Percentiles rank a stretch among this genome's conserved stretches.
Conservation (phyloP, 2,888 invertebrate species). For the Tuta absoluta region DNA sequence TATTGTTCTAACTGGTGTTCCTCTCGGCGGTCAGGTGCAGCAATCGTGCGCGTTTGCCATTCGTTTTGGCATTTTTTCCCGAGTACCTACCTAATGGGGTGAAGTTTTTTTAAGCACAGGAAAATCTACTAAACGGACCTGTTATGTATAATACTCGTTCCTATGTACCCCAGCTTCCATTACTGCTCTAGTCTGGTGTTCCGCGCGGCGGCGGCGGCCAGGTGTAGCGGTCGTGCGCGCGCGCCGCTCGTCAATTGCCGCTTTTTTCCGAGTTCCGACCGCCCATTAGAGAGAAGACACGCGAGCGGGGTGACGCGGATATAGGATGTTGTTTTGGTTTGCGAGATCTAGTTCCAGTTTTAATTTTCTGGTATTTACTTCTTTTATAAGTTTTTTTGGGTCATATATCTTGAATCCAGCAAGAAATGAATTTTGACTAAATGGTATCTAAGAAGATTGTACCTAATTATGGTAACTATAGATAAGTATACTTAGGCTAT, state of each 20-base stretch:
- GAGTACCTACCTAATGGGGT: background rate
- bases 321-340: constrained; percentile 43
- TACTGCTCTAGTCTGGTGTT: background rate
- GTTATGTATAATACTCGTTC: background rate
- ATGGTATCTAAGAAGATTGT: no score
- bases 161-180: background rate
- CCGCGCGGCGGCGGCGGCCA: constrained; percentile 42
- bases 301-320: constrained; percentile 56
- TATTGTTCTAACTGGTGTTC: background rate
- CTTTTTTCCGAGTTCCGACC: constrained; percentile 71
- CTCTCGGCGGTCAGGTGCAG: background rate
- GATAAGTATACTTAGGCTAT: background rate
- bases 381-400: no score
- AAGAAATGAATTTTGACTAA: no score
- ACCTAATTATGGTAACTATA: no score
- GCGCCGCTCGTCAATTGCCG: constrained; percentile 68
- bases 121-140: no score
- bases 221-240: constrained; percentile 69
- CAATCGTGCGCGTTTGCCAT: background rate
- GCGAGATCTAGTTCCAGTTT: background rate
- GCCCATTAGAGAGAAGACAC: constrained; percentile 67
- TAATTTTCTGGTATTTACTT: background rate
- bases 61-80: background rate
- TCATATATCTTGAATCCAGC: no score
- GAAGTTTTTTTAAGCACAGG: background rate